Base-by-base conservation (phyloP, 2,797 vertebrate genomes). In the Lerista edwardsae region DNA sequence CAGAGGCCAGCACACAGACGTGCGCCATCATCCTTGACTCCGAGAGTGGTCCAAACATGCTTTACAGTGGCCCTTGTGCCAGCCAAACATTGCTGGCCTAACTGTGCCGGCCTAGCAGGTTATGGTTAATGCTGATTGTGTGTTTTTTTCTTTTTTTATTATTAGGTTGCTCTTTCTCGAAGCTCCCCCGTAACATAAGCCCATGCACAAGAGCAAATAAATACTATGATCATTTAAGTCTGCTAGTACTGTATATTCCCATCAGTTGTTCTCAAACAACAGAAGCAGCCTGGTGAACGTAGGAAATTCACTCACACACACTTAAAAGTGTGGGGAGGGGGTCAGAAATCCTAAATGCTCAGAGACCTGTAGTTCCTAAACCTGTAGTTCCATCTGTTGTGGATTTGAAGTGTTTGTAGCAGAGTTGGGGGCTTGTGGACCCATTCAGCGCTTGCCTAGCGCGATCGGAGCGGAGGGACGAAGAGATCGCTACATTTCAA, bases 211-310 rank as follows among this genome's bases (percentile, higher is more conserved):
- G 85, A 19, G 86, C 89, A 76, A 68, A 76, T 59, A 91, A 91
- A 93, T 91, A 91, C 91, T 87, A 76, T 62, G 59, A 91, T 73
- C 1, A 25, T 90, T 77, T 89, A 93, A 92, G 91, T 88, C 93
- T 93, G 89, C 91, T 93, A 92, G 90, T 93, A 89, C n/a, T n/a
- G n/a, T n/a, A n/a, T 91, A 85, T 91, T 86, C 86, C 84, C 80
- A 87, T 92, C 91, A 86, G 92, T 75, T 90, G 92, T 91, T 94
- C 94, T 94, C 91, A 91, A 90, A 1, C 55, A 91, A 92, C 94
- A 90, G 74, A 90, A 21, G 89, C 86, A 87, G 2, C 12, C 59
- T n/a, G 31, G 11, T 62, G 87, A 93, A 91, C 92, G 84, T 84
- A 87, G 90, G 75, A 91, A 93, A 93, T 87, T 87, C 84, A 91